Conservation (phyloP, 35 echinoderm and acorn worm species). For the Holothuria glaberrima region DNA sequence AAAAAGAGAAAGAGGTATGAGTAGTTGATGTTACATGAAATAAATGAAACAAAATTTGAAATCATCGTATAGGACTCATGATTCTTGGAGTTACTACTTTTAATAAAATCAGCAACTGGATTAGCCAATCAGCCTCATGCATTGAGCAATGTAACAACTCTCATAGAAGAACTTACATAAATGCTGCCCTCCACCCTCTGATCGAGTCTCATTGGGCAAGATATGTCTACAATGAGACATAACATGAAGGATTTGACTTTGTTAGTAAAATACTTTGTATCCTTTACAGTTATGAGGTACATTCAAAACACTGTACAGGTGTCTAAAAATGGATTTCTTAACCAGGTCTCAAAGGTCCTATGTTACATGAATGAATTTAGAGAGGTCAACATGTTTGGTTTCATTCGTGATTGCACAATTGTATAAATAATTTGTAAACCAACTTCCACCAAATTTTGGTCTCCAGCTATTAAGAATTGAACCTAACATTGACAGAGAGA, state of each 20-base stretch:
- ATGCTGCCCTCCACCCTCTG: background rate
- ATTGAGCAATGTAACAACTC: background rate
- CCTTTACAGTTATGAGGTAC: background rate
- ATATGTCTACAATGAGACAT: background rate
- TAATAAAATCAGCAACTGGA: slow-evolving; percentile 22
- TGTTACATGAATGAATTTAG: background rate
- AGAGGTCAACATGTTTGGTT: background rate
- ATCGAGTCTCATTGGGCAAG: background rate
- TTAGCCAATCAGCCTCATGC: slow-evolving; percentile 32
- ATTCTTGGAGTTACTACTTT: too few species aligned
- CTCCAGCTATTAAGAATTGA: background rate
- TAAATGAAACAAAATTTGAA: background rate
- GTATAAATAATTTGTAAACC: background rate
- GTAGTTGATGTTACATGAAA: background rate
- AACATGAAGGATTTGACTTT: background rate
- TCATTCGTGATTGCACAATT: slow-evolving; percentile 20
- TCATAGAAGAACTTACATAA: background rate
- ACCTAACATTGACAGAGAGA: background rate
- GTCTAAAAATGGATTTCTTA: background rate
- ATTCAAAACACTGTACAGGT: background rate
- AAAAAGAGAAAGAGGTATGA: background rate
- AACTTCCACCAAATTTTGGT: slow-evolving; percentile 23
- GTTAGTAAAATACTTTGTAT: background rate
- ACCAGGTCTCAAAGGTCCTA: background rate
- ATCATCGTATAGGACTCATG: background rate